Conservation (phyloP, 2,113 vertebrate species). For the Trogon melanurus region DNA sequence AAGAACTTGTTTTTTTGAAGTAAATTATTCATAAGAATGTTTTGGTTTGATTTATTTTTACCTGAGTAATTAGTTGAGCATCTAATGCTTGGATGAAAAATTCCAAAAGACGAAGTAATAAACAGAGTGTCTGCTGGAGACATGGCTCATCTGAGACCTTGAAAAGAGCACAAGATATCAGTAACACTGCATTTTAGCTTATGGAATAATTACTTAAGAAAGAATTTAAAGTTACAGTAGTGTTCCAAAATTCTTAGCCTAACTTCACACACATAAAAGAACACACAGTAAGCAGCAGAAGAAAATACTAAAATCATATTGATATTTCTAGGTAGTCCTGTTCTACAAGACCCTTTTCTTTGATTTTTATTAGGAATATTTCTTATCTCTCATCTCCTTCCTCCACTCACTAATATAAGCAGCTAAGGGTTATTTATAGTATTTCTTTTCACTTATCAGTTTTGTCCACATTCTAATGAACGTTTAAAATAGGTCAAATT, state of each 20-base stretch:
- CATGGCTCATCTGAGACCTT: conserved; percentile 80
- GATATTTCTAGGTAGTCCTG: neutral
- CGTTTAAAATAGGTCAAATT: neutral
- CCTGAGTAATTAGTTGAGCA: conserved; percentile 82
- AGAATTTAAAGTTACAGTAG: neutral
- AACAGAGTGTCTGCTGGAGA: conserved; percentile 80
- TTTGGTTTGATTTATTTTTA: conserved; percentile 46
- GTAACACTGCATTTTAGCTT: neutral
- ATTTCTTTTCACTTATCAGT: neutral
- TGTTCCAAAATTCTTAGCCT: neutral
- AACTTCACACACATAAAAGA: neutral
- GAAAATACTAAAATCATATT: neutral
- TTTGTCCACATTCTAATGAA: neutral
- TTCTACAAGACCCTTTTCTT: neutral
- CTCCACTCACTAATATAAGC: neutral
- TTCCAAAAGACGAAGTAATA: conserved; percentile 82
- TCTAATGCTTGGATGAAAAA: conserved; percentile 81
- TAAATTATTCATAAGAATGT: neutral
- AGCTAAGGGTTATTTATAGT: neutral
- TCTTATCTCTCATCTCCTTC: neutral
- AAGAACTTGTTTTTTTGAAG: neutral
- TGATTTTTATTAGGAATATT: neutral
- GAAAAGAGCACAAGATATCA: neutral
- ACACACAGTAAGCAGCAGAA: neutral
- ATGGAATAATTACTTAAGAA: neutral